Evolutionary conservation across 2,113 vertebrate species (phyloP).

Genomic region (Hippopotamus amphibius): DNA sequence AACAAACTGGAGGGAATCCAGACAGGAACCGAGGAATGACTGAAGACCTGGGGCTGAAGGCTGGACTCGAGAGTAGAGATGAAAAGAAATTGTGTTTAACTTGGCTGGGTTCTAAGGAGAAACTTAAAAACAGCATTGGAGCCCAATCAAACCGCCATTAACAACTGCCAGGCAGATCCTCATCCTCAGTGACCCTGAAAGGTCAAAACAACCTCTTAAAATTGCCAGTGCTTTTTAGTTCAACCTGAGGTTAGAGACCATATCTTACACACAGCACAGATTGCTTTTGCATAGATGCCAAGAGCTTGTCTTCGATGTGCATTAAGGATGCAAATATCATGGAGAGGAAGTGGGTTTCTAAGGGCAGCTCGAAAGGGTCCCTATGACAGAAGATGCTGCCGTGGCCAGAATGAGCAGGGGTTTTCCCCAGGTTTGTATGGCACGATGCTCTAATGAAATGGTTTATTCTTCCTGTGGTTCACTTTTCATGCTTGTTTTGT

Average conservation of each 20-base stretch:
- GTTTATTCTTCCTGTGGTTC: neutral
- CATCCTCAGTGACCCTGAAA: conserved; percentile 48
- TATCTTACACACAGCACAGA: conserved; percentile 55
- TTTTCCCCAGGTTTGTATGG: neutral
- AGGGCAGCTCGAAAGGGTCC: neutral
- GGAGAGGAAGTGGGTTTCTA: neutral
- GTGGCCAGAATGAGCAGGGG: neutral
- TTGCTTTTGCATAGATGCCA: conserved; percentile 58
- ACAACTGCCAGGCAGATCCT: conserved; percentile 73
- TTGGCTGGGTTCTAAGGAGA: conserved; percentile 70
- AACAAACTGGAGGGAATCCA: conserved; percentile 76
- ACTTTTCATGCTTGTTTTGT: conserved; percentile 24
- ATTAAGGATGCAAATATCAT: conserved; percentile 48
- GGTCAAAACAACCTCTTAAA: conserved; percentile 75
- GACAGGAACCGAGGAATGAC: conserved; percentile 62
- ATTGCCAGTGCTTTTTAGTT: conserved; percentile 69
- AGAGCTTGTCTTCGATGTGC: conserved; percentile 47
- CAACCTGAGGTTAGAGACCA: conserved; percentile 76
- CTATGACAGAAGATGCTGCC: neutral
- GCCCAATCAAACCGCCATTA: conserved; percentile 73
- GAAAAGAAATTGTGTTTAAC: conserved; percentile 80
- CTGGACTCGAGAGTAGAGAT: conserved; percentile 65
- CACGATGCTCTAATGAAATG: neutral
- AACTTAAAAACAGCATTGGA: conserved; percentile 67
- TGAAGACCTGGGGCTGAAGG: conserved; percentile 61